Percentiles rank a stretch among this genome's conserved stretches.
phyloP scores from a whole-genome alignment of 2,888 invertebrate genomes.

The Biston stratarius region DNA sequence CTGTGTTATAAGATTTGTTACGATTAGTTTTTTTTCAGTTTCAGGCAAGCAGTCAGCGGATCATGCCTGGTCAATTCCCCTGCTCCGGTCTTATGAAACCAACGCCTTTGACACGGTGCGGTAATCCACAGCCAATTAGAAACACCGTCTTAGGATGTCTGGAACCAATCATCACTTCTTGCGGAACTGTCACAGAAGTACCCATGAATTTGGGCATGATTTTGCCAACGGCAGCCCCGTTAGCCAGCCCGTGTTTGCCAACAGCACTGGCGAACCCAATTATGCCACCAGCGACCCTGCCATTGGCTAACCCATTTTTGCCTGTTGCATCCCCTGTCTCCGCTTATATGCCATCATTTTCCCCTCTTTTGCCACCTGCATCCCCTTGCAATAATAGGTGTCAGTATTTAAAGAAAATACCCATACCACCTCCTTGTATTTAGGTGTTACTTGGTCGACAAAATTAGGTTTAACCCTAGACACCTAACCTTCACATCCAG shows the following conservation, averaged over 20 bases:
- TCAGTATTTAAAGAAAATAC: constrained; percentile 67
- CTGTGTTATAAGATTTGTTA: no score
- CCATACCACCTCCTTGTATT: constrained; percentile 70
- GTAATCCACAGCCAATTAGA: constrained; percentile 5
- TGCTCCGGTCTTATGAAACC: not conserved
- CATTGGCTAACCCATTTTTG: constrained; percentile 53
- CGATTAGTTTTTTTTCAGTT: not conserved
- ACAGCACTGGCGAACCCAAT: not conserved
- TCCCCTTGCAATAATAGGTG: constrained; percentile 54
- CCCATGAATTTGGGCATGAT: not conserved
- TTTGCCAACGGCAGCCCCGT: not conserved
- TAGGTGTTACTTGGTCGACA: constrained; percentile 34
- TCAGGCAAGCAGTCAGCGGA: constrained; percentile 16
- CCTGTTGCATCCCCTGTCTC: constrained; percentile 67
- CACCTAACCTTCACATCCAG: no score
- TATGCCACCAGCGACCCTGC: not conserved
- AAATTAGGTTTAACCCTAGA: no score
- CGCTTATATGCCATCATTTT: constrained; percentile 49
- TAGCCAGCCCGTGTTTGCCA: not conserved
- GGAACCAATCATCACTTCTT: constrained; percentile 11
- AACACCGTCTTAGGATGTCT: constrained; percentile 19
- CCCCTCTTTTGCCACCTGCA: constrained; percentile 52
- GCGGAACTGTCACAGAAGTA: constrained; percentile 22
- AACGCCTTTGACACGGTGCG: constrained; percentile 4
- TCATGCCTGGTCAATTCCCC: not conserved